Evolutionary conservation across 2,797 vertebrate species (phyloP), one percentile per base, ranked within the genome.

Genomic region (Trachurus trachurus): DNA sequence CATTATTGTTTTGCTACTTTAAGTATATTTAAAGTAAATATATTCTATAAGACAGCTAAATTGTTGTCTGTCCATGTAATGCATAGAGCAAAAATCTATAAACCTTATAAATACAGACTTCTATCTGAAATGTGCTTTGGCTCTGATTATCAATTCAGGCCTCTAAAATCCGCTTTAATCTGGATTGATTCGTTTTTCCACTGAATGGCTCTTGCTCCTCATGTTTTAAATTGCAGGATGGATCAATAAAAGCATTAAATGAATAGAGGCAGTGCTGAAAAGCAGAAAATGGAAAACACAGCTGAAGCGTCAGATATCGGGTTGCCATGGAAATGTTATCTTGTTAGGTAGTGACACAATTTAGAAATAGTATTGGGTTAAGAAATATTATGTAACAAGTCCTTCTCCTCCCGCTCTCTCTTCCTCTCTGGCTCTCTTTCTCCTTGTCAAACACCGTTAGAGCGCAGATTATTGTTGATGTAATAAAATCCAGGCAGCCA

Each of bases 311-410:
- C 66, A 69, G 88, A 89, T 81, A 79, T 74, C 79, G 81, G 2
- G 91, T 95, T 94, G 90, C 93, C 93, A 94, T 94, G 92, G 95
- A 85, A 93, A 95, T 88, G n/a, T 74, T 88, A 86, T 93, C 87
- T 92, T 93, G 88, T 94, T 93, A 88, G 89, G 81, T 84, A 76
- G 88, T 92, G 91, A 89, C 87, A 90, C 88, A 89, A 82, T 94
- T 93, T 93, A 85, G 90, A 93, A 94, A 94, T 80, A 90, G 87
- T 84, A 85, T 76, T 82, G 67, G 77, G 91, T 93, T 92, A 93
- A 90, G 89, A 92, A 93, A 93, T 89, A 87, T 95, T 95, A 94
- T 86, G 85, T 90, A 95, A 95, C 81, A 66, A 44, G 80, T 85
- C 63, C 40, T 52, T 87, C 68, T 78, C 44, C 54, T 57, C 60